Percentiles rank a stretch among this genome's conserved stretches.
Evolutionary conservation across 2,113 vertebrate species (phyloP).

Genomic region (Glaucidium brasilianum): DNA sequence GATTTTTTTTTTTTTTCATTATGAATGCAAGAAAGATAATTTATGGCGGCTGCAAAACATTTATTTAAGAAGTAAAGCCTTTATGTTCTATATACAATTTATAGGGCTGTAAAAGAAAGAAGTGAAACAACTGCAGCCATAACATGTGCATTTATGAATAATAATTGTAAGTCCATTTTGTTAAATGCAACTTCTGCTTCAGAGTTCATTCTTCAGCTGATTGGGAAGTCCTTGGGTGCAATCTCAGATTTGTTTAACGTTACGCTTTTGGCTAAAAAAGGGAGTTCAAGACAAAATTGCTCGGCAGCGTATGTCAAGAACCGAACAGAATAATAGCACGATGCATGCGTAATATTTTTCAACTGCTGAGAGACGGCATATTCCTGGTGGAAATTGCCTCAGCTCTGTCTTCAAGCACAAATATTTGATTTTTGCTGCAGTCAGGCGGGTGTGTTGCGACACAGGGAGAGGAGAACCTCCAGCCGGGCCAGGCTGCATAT

Average conservation of each 20-base stretch:
- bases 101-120: conserved; percentile 64
- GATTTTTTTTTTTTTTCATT: conserved; percentile 58
- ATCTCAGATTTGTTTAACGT: neutral
- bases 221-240: neutral
- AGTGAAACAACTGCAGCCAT: conserved; percentile 59
- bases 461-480: neutral
- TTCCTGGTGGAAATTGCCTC: neutral
- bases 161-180: conserved; percentile 55
- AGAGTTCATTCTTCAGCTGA: conserved; percentile 3
- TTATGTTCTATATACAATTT: conserved; percentile 66
- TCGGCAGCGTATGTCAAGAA: neutral
- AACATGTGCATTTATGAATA: conserved; percentile 67
- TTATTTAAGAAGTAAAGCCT: conserved; percentile 64
- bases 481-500: neutral
- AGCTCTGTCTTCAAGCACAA: neutral
- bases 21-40: conserved; percentile 61
- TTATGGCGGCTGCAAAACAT: conserved; percentile 61
- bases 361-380: neutral
- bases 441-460: neutral
- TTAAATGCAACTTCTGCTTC: conserved; percentile 37
- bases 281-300: neutral
- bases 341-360: neutral
- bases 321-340: neutral
- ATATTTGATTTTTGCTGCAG: neutral
- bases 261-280: neutral